Conservation (phyloP, 2,797 vertebrate genomes). For the Halcyon smyrnensis region DNA sequence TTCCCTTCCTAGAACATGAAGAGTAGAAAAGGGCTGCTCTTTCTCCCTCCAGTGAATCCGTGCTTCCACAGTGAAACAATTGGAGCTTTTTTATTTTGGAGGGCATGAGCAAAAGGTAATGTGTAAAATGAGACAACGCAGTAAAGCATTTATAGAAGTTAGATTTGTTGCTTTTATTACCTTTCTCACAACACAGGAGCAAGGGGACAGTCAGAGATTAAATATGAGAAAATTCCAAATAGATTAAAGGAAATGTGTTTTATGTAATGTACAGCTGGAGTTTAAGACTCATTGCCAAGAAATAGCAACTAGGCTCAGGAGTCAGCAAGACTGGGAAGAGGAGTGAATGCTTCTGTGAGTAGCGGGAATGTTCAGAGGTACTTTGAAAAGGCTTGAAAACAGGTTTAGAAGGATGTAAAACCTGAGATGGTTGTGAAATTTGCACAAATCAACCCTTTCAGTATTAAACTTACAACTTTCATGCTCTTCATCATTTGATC, state of each 20-base stretch:
- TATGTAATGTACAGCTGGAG: background rate
- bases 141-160: background rate
- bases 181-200: background rate
- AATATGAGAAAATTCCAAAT: conserved; percentile 1
- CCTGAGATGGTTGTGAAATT: background rate
- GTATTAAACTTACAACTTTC: background rate
- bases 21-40: background rate
- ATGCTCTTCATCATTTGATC: background rate
- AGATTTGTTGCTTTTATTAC: background rate
- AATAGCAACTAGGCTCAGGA: background rate
- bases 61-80: background rate
- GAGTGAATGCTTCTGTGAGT: background rate
- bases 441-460: background rate
- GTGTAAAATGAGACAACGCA: background rate
- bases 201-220: background rate
- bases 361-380: background rate
- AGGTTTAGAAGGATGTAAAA: conserved; percentile 6
- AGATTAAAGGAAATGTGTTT: conserved; percentile 27
- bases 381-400: background rate
- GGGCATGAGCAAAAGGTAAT: background rate
- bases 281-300: background rate
- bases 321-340: background rate
- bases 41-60: background rate
- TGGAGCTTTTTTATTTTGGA: background rate
- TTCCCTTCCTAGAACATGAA: background rate